phyloP scores from a whole-genome alignment of 2,797 vertebrate genomes.

The Miichthys miiuy region DNA sequence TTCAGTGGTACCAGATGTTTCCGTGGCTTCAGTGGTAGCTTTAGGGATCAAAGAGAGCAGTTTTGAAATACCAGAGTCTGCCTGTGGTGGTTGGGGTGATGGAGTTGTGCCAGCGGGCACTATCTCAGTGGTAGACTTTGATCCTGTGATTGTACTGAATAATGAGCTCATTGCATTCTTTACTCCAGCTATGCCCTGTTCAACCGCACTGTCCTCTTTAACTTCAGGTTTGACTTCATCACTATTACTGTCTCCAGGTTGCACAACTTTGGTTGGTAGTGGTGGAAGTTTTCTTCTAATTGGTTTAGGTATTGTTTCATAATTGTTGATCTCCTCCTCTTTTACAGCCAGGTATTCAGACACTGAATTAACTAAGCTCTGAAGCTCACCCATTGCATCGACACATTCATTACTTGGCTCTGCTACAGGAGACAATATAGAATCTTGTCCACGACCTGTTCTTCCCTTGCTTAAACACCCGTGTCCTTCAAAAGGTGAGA shows the following conservation, averaged over 20 bases:
- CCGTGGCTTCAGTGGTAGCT: constrained; percentile 78
- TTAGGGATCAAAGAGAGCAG: constrained; percentile 84
- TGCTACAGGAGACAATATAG: constrained; percentile 79
- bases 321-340: constrained; percentile 95
- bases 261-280: constrained; percentile 64
- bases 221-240: constrained; percentile 59
- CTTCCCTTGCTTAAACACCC: constrained; percentile 46
- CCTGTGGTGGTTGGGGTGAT: constrained; percentile 70
- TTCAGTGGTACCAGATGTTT: constrained; percentile 55
- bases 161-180: constrained; percentile 92
- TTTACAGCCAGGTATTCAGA: constrained; percentile 96
- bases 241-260: constrained; percentile 24
- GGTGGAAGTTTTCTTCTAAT: constrained; percentile 78
- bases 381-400: constrained; percentile 92
- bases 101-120: constrained; percentile 68
- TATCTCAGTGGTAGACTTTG: constrained; percentile 84
- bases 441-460: constrained; percentile 62
- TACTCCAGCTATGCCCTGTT: constrained; percentile 83
- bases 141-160: constrained; percentile 84
- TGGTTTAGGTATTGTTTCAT: constrained; percentile 86
- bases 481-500: constrained; percentile 56
- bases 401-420: constrained; percentile 86
- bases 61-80: constrained; percentile 85
- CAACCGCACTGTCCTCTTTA: constrained; percentile 76
- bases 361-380: constrained; percentile 93